phyloP scores from a whole-genome alignment of 2,797 vertebrate species.

The Fratercula arctica region DNA sequence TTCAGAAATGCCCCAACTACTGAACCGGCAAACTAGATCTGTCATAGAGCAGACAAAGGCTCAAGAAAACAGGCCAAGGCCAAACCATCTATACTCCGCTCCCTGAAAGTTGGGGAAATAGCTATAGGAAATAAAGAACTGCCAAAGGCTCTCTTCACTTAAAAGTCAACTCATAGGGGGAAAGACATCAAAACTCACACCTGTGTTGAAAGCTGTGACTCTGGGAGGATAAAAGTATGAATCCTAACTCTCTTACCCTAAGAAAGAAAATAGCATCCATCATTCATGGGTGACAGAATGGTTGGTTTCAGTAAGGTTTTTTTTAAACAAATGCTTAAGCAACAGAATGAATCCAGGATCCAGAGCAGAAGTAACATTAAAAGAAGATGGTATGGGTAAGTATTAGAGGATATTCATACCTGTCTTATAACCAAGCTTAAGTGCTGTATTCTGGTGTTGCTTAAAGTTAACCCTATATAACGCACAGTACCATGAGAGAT shows the following conservation, averaged over 20 bases:
- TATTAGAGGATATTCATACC: neutral
- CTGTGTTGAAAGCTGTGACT: neutral
- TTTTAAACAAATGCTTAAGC: neutral
- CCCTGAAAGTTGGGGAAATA: neutral
- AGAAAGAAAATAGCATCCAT: neutral
- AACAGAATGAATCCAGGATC: neutral
- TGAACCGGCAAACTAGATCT: neutral
- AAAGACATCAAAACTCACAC: neutral
- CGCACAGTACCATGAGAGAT: neutral
- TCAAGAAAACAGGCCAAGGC: neutral
- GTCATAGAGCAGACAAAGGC: neutral
- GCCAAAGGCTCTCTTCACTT: neutral
- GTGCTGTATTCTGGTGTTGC: neutral
- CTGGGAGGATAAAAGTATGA: neutral
- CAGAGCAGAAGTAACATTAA: neutral
- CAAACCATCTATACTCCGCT: neutral
- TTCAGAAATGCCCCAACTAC: neutral
- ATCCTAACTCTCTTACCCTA: neutral
- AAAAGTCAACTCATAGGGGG: neutral
- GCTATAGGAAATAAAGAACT: neutral
- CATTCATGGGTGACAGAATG: neutral
- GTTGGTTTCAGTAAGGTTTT: neutral
- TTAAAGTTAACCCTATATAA: neutral
- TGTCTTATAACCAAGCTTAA: neutral
- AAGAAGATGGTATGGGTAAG: neutral